Conservation (phyloP, 2,797 vertebrate species). For the Sitta carolinensis region DNA sequence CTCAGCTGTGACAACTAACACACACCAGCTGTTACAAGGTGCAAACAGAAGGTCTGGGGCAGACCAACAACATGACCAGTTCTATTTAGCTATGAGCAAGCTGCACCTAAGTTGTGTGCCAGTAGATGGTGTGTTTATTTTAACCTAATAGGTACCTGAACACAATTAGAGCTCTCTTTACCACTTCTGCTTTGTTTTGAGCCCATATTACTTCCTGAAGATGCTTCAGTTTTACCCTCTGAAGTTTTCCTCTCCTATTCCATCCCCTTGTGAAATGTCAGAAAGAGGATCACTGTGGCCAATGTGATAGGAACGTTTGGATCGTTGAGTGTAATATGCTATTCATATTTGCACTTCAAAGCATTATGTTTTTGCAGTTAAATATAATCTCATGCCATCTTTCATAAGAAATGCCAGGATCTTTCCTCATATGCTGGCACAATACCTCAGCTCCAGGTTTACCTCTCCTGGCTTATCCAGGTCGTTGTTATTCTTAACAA, state of each 20-base stretch:
- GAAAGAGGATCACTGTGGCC: neutral
- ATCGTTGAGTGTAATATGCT: neutral
- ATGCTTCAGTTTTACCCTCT: neutral
- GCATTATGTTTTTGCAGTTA: neutral
- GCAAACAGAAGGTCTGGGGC: constrained; percentile 11
- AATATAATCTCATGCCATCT: neutral
- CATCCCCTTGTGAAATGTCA: neutral
- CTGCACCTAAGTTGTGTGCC: constrained; percentile 19
- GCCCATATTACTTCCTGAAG: neutral
- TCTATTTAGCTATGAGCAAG: neutral
- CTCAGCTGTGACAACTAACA: constrained; percentile 41
- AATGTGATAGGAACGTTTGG: neutral
- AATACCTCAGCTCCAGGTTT: neutral
- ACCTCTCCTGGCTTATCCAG: neutral
- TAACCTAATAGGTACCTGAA: constrained; percentile 27
- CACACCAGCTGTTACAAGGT: constrained; percentile 36
- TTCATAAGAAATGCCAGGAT: neutral
- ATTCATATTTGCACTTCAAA: constrained; percentile 26
- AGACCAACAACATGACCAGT: constrained; percentile 12
- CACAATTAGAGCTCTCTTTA: neutral
- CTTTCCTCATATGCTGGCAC: neutral
- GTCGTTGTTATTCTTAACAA: neutral
- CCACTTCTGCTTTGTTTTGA: neutral
- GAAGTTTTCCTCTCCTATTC: neutral
- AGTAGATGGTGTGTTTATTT: constrained; percentile 50